phyloP scores from a whole-genome alignment of 2,113 vertebrate genomes.

The Saccopteryx bilineata region DNA sequence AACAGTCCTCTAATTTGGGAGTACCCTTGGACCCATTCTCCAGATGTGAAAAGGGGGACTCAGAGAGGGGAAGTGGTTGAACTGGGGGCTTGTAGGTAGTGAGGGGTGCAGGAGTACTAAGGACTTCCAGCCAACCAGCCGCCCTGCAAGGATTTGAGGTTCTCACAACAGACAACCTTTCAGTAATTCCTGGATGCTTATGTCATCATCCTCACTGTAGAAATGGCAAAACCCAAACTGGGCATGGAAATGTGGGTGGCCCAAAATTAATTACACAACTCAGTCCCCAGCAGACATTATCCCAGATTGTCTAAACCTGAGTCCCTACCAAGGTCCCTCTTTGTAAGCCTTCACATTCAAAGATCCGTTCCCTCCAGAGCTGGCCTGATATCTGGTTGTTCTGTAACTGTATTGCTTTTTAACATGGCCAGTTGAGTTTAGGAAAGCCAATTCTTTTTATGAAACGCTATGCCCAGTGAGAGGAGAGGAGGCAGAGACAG shows the following conservation, averaged over 20 bases:
- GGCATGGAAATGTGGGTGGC: neutral
- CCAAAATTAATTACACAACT: neutral
- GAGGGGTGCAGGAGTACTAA: neutral
- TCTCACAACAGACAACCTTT: neutral
- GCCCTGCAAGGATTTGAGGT: neutral
- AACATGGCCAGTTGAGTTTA: neutral
- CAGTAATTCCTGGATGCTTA: neutral
- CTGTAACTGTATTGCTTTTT: neutral
- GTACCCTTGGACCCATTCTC: neutral
- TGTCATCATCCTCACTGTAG: neutral
- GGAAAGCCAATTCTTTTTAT: neutral
- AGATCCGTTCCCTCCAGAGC: neutral
- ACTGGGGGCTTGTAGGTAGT: neutral
- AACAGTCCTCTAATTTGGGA: neutral
- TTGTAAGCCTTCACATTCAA: neutral
- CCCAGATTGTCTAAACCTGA: neutral
- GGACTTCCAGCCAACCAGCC: neutral
- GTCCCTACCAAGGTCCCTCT: neutral
- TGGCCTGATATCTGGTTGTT: neutral
- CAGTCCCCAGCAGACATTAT: neutral
- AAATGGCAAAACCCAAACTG: neutral
- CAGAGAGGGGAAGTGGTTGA: neutral
- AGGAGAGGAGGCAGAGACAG: no score
- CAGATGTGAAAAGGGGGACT: neutral
- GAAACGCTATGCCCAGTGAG: no score